phyloP scores from a whole-genome alignment of 2,888 invertebrate genomes.

The Spilarctia lutea region DNA sequence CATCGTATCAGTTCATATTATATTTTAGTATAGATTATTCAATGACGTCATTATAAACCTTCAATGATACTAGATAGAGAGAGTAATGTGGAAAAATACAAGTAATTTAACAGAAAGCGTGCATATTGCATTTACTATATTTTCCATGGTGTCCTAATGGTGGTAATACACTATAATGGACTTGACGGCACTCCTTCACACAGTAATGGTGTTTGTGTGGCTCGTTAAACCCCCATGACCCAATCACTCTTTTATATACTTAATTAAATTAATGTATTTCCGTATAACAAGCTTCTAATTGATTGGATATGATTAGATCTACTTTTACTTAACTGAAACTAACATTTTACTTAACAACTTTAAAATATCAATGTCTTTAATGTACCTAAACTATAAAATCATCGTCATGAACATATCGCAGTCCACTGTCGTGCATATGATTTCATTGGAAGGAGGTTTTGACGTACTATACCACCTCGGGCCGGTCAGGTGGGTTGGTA shows the following conservation, averaged over 20 bases:
- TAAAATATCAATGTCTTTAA: background rate
- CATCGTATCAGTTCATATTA: too few species aligned
- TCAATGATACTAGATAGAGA: too few species aligned
- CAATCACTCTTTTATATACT: slow-evolving; percentile 43
- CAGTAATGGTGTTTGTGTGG: slow-evolving; percentile 51
- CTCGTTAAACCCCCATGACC: slow-evolving; percentile 51
- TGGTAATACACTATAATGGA: slow-evolving; percentile 58
- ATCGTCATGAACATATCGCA: too few species aligned
- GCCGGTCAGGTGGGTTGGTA: too few species aligned
- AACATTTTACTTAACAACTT: background rate
- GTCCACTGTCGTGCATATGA: too few species aligned
- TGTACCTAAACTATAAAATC: too few species aligned
- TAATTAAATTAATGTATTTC: slow-evolving; percentile 20
- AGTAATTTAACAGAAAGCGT: slow-evolving; percentile 37
- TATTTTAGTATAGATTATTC: too few species aligned
- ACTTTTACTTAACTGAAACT: background rate
- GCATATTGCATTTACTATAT: slow-evolving; percentile 43
- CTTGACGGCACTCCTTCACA: slow-evolving; percentile 58
- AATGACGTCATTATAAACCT: too few species aligned
- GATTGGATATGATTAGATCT: background rate
- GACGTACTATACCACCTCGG: too few species aligned
- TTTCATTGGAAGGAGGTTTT: too few species aligned
- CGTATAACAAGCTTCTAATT: background rate
- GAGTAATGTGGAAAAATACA: slow-evolving; percentile 4
- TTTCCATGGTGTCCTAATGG: slow-evolving; percentile 45